phyloP scores from a whole-genome alignment of 2,113 vertebrate genomes.

The Muntiacus muntjak region DNA sequence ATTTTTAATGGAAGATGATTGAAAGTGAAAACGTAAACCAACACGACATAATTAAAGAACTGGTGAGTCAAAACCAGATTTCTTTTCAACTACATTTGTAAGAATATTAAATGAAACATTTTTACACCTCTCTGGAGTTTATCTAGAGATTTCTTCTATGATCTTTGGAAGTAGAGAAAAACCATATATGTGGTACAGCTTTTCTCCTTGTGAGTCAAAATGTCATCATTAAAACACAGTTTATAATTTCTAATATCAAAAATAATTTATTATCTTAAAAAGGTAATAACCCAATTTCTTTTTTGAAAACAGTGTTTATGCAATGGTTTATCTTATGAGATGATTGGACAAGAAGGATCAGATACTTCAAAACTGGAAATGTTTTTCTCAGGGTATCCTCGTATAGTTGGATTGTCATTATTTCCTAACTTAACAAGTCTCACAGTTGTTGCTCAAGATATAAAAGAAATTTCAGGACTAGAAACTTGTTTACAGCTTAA shows the following conservation, averaged over 20 bases:
- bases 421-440: conserved; percentile 83
- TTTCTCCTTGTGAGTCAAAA: neutral
- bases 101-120: neutral
- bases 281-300: conserved; percentile 33
- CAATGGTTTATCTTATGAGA: conserved; percentile 85
- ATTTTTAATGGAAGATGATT: conserved; percentile 77
- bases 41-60: conserved; percentile 86
- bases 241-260: conserved; percentile 36
- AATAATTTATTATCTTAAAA: neutral
- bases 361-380: conserved; percentile 81
- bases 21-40: conserved; percentile 79
- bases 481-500: conserved; percentile 79
- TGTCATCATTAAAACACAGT: neutral
- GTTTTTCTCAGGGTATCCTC: conserved; percentile 88
- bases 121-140: neutral
- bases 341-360: conserved; percentile 78
- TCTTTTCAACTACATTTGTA: conserved; percentile 31
- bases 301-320: conserved; percentile 81
- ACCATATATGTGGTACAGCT: neutral
- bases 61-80: conserved; percentile 78
- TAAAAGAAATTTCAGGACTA: conserved; percentile 83
- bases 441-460: conserved; percentile 84
- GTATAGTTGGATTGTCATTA: conserved; percentile 83
- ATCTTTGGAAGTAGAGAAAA: conserved; percentile 18
- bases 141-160: neutral